Evolutionary conservation across 1,140 invertebrate species (phyloP), one percentile per base, ranked within the genome.

Genomic region (Cyclina sinensis): DNA sequence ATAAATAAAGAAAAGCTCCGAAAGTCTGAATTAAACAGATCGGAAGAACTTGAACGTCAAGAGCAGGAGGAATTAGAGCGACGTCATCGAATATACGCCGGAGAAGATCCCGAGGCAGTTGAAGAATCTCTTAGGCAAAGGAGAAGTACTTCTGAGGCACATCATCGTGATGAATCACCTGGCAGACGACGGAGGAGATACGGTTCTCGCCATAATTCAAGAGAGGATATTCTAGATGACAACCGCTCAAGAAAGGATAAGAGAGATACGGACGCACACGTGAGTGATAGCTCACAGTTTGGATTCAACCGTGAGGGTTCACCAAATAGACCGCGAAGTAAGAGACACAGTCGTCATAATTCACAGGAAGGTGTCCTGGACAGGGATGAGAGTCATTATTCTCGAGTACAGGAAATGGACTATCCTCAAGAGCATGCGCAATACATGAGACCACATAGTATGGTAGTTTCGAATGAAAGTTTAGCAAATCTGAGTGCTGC

Each of bases 251-350:
- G 90, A 1, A 88, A 91, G n/a, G 91, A 92, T 12, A 85, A 88
- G 57, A 54, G 90, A 59, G 90, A 91, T 30, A 80, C 86, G 54
- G 93, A 93, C 39, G 80, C 81, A 30, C 89, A 92, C 32, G 81
- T 88, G 11, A 93, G 91, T 57, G 92, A 94, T 73, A 92, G 93
- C 73, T 93, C 92, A 14, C 89, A 90, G 78, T 92, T 92, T 78
- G 91, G 91, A 7, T 94, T 94, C 78, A 93, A 93, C 82, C 80
- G 93, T n/a, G 94, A 94, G 30, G 94, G 92, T 27, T 94, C 94
- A 24, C 94, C 94, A 12, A 94, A 94, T 86, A 88, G 92, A 79
- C 62, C 74, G 0, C 43, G 91, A 85, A 68, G 76, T 39, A 92
- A 92, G 62, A 59, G 68, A 81, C 73, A 84, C n/a, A 90, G 90